Evolutionary conservation across 2,113 vertebrate species (phyloP).

Genomic region (Brachypodius melanocephalos): DNA sequence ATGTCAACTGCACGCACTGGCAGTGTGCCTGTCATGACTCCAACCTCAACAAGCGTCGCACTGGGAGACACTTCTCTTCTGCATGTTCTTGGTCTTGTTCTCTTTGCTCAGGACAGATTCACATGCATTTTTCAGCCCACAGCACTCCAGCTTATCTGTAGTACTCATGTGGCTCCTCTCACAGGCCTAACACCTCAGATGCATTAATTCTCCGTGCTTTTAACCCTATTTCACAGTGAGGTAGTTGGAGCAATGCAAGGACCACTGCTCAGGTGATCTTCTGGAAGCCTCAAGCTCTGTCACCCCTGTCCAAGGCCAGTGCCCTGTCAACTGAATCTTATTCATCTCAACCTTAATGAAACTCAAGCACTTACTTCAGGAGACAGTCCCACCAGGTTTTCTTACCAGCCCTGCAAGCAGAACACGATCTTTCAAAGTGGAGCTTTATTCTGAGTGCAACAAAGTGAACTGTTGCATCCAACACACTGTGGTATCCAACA

Average conservation of each 20-base stretch:
- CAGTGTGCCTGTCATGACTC: background rate
- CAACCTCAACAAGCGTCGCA: accelerated
- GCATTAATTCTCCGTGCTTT: accelerated
- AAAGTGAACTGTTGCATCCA: background rate
- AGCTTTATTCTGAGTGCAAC: background rate
- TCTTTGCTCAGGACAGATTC: background rate
- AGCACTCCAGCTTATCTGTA: background rate
- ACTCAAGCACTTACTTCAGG: background rate
- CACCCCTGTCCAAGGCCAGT: background rate
- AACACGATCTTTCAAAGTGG: background rate
- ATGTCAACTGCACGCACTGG: background rate
- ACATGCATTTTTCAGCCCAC: background rate
- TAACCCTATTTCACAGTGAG: background rate
- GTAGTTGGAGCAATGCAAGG: background rate
- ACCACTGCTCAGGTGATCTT: accelerated
- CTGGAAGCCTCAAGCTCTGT: accelerated
- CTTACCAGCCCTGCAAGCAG: background rate
- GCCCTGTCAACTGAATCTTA: background rate
- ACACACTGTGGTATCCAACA: background rate
- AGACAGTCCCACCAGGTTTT: background rate
- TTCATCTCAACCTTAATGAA: background rate
- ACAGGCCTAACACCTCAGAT: accelerated
- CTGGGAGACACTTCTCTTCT: background rate
- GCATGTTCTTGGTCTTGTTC: background rate
- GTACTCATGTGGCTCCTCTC: background rate